Evolutionary conservation across 2,113 vertebrate genomes (phyloP).

Genomic region (Ascaphus truei): DNA sequence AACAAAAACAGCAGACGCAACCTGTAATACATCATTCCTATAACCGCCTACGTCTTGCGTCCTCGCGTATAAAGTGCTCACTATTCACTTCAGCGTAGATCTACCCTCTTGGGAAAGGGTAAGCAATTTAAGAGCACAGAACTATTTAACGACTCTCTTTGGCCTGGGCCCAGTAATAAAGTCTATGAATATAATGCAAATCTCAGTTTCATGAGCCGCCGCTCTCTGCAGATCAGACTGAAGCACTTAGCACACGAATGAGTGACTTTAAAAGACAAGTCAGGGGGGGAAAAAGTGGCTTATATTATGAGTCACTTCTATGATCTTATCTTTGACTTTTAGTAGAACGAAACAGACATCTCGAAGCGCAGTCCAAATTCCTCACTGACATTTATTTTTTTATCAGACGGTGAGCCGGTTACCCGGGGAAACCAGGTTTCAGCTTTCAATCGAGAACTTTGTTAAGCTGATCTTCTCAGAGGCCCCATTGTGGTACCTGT

Average conservation of each 20-base stretch:
- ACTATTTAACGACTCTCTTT: no score
- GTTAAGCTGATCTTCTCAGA: background rate
- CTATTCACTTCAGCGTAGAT: no score
- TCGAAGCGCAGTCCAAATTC: conserved; percentile 6
- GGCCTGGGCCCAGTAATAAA: no score
- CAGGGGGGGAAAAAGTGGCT: background rate
- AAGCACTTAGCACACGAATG: background rate
- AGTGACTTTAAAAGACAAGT: no score
- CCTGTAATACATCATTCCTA: no score
- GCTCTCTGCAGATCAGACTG: background rate
- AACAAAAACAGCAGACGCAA: no score
- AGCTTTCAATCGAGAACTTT: background rate
- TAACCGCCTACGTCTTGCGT: no score
- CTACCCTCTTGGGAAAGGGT: no score
- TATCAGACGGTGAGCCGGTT: background rate
- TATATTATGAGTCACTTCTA: background rate
- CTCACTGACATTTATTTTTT: conserved; percentile 10
- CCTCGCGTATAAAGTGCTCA: no score
- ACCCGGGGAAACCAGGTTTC: conserved; percentile 1
- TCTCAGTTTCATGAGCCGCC: no score
- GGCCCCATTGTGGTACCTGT: background rate
- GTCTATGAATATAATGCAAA: no score
- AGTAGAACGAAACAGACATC: background rate
- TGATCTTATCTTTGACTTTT: background rate
- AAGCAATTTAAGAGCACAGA: no score